These are phyloP conservation scores for Drosophila nannoptera DNA, from an alignment of 1,140 invertebrate genomes.

Conservation along the genomic window DNA sequence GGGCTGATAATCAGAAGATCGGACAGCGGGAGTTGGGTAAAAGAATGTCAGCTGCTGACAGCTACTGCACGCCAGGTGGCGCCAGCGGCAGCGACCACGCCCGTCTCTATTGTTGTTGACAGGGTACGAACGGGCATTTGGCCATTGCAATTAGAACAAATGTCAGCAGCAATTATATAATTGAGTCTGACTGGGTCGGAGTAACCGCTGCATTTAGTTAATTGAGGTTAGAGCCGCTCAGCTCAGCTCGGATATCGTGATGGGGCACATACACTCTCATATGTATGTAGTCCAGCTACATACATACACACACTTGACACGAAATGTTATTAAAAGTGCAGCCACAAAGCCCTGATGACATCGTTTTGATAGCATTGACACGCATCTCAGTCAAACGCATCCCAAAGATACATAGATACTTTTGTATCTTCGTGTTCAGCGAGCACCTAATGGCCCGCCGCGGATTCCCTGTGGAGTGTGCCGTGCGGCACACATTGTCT, in stretches of 20 bases:
- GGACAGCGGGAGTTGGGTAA: slow-evolving; percentile 21
- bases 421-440: slow-evolving; percentile 15
- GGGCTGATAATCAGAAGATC: slow-evolving; percentile 19
- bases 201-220: slow-evolving; percentile 60
- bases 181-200: slow-evolving; percentile 45
- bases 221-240: slow-evolving; percentile 52
- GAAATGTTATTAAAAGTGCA: slow-evolving; percentile 68
- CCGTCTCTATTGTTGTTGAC: slow-evolving; percentile 45
- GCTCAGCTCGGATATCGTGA: slow-evolving; percentile 37
- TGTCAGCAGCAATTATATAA: slow-evolving; percentile 65
- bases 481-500: slow-evolving; percentile 21
- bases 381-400: slow-evolving; percentile 53
- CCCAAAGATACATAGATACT: slow-evolving; percentile 26
- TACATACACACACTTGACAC: slow-evolving; percentile 55
- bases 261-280: slow-evolving; percentile 8
- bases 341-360: slow-evolving; percentile 56
- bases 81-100: slow-evolving; percentile 25
- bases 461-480: slow-evolving; percentile 12
- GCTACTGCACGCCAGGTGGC: slow-evolving; percentile 40
- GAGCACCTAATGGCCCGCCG: slow-evolving; percentile 64
- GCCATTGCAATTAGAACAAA: slow-evolving; percentile 32
- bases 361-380: slow-evolving; percentile 71
- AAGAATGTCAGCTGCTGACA: slow-evolving; percentile 16
- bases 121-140: slow-evolving; percentile 8
- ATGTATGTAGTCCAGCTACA: background rate